Conservation (phyloP, 2,888 invertebrate genomes). For the Bimastos eiseni region DNA sequence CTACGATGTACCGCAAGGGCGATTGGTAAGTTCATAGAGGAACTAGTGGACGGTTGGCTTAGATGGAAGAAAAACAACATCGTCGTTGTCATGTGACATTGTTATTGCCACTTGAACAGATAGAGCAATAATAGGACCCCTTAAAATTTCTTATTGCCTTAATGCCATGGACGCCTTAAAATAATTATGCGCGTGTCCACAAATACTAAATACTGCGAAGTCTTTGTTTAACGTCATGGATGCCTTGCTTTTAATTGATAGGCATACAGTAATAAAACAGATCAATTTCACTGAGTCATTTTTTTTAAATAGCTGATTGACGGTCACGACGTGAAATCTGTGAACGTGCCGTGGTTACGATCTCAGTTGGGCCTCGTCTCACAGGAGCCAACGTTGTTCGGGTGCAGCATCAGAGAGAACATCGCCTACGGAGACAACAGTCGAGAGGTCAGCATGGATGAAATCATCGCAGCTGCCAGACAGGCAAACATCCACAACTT, state of each 20-base stretch:
- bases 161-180: too few species aligned
- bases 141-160: too few species aligned
- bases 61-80: neutral
- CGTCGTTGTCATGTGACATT: neutral
- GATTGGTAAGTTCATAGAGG: constrained; percentile 49
- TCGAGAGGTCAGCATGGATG: constrained; percentile 43
- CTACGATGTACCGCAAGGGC: constrained; percentile 56
- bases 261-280: neutral
- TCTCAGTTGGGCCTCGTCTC: constrained; percentile 85
- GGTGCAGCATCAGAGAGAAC: constrained; percentile 69
- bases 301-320: constrained; percentile 23
- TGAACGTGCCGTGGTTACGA: constrained; percentile 68
- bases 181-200: too few species aligned
- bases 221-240: too few species aligned
- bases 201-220: too few species aligned
- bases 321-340: constrained; percentile 25
- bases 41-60: neutral
- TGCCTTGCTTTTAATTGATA: neutral
- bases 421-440: constrained; percentile 48
- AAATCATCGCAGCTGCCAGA: constrained; percentile 46
- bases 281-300: neutral
- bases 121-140: too few species aligned
- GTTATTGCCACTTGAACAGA: too few species aligned
- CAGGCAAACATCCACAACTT: constrained; percentile 46
- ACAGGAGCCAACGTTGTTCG: constrained; percentile 88